phyloP scores from a whole-genome alignment of 1,140 invertebrate species.

The Drosophila jambulina region DNA sequence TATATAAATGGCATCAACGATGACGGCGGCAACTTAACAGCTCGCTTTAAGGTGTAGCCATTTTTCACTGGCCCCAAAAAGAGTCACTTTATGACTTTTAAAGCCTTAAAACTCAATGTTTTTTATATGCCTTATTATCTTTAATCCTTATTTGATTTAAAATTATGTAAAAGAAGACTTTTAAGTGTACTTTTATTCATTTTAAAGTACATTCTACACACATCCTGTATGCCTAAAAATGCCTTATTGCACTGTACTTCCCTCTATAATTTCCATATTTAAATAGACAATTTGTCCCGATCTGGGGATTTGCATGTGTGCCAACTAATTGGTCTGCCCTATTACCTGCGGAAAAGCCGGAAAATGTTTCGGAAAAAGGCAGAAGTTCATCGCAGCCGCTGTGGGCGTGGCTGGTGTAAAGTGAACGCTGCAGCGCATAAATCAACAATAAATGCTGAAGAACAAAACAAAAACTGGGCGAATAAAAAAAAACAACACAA shows the following conservation, averaged over 20 bases:
- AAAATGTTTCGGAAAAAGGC: conserved; percentile 18
- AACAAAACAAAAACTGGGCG: conserved; percentile 33
- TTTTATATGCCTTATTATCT: too few relatives aligned
- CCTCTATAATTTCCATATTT: not conserved
- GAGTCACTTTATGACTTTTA: not conserved
- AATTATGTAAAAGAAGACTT: not conserved
- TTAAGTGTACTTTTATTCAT: not conserved
- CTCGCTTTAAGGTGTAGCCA: conserved; percentile 20
- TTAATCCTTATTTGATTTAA: too few relatives aligned
- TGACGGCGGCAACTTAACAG: conserved; percentile 26
- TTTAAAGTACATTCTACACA: not conserved
- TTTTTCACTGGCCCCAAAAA: not conserved
- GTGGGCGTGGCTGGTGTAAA: conserved; percentile 33
- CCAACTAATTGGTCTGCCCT: conserved; percentile 31
- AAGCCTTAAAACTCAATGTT: conserved; percentile 9
- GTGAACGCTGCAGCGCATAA: conserved; percentile 50
- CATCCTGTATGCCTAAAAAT: not conserved
- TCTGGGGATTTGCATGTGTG: not conserved
- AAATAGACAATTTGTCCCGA: conserved; percentile 6
- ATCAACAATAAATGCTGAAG: conserved; percentile 52
- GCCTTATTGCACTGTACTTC: not conserved
- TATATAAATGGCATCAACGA: conserved; percentile 56
- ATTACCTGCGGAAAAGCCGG: conserved; percentile 2
- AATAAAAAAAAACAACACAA: conserved; percentile 20
- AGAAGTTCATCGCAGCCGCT: conserved; percentile 14